These are phyloP conservation scores for Pseudorectes ferrugineus DNA, from an alignment of 2,113 vertebrate species.

Conservation along the genomic window DNA sequence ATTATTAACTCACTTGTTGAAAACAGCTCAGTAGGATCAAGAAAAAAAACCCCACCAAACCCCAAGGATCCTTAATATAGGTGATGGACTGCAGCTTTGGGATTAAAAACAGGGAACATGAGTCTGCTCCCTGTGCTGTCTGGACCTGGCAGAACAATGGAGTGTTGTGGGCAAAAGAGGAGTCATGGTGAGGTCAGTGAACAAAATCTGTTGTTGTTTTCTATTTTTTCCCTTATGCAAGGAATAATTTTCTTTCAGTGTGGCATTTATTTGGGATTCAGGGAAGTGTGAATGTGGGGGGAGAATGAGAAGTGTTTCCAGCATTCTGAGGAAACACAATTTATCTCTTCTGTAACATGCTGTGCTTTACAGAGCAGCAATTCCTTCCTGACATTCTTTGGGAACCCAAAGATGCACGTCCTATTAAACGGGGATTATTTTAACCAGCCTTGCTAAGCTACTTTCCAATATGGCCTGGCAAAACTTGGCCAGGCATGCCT, in stretches of 20 bases:
- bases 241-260: background rate
- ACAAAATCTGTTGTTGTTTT: background rate
- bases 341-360: background rate
- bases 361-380: background rate
- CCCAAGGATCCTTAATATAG: background rate
- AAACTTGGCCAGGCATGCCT: background rate
- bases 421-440: background rate
- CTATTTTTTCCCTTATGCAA: background rate
- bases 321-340: background rate
- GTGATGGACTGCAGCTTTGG: background rate
- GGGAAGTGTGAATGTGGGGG: background rate
- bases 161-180: background rate
- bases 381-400: background rate
- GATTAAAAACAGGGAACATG: background rate
- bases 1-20: background rate
- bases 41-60: rapidly evolving
- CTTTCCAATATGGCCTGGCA: background rate
- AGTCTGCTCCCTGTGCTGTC: background rate
- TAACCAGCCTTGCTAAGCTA: background rate
- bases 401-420: background rate
- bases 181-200: background rate
- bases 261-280: background rate
- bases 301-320: background rate
- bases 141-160: background rate
- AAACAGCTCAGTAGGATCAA: background rate